phyloP scores from a whole-genome alignment of 1,140 invertebrate species.

The Sycophaga agraensis region DNA sequence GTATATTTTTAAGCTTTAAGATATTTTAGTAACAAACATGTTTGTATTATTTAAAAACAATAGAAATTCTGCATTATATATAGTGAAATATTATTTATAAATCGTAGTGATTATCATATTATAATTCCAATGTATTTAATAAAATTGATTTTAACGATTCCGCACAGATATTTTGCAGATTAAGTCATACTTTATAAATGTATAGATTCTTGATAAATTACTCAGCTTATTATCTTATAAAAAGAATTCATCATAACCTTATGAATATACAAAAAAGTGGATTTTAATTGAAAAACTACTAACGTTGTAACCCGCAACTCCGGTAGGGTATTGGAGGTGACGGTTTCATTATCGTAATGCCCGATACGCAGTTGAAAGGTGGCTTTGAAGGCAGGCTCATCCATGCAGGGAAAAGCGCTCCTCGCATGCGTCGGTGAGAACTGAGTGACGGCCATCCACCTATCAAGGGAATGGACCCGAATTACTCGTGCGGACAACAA shows the following conservation, averaged over 20 bases:
- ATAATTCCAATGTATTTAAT: background rate
- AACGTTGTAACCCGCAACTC: slow-evolving; percentile 24
- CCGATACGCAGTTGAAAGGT: slow-evolving; percentile 71
- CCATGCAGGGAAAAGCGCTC: slow-evolving; percentile 84
- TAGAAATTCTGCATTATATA: too few species aligned
- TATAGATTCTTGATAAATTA: too few species aligned
- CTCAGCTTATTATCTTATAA: background rate
- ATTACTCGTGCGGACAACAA: too few species aligned
- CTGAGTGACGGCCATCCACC: slow-evolving; percentile 75
- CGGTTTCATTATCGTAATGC: slow-evolving; percentile 57
- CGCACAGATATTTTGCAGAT: background rate
- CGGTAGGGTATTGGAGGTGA: slow-evolving; percentile 64
- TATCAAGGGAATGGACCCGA: too few species aligned
- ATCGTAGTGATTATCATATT: too few species aligned
- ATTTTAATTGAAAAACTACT: too few species aligned
- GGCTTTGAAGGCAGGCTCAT: slow-evolving; percentile 82
- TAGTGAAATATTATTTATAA: too few species aligned
- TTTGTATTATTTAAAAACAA: too few species aligned
- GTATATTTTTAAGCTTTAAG: too few species aligned
- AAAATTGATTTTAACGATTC: background rate
- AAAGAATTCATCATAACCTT: background rate
- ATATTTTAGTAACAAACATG: too few species aligned
- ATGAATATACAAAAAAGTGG: background rate
- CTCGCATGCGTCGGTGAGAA: slow-evolving; percentile 79
- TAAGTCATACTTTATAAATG: too few species aligned